Percentiles rank a stretch among this genome's conserved stretches.
phyloP scores from a whole-genome alignment of 2,888 invertebrate species.

The Ophion ellenae region DNA sequence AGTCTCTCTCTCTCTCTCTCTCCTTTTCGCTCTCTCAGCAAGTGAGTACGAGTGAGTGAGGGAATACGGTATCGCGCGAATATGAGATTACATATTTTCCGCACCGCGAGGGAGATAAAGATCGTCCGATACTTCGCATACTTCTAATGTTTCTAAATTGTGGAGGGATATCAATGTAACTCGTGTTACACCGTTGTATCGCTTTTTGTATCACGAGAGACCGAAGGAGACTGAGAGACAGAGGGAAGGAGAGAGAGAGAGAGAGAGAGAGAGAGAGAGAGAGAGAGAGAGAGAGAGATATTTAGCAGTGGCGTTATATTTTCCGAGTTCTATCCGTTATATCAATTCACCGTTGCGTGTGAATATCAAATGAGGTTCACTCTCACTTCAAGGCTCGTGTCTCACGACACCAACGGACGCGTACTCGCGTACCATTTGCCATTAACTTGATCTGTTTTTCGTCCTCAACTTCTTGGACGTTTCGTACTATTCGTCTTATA shows the following conservation, averaged over 20 bases:
- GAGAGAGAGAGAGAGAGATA: constrained; percentile 11
- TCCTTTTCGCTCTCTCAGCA: neutral
- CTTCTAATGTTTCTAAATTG: constrained; percentile 64
- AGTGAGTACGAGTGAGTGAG: constrained; percentile 31
- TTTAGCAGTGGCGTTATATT: constrained; percentile 12
- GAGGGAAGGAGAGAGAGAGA: neutral
- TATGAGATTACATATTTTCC: constrained; percentile 57
- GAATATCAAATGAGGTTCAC: constrained; percentile 64
- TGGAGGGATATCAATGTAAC: constrained; percentile 55
- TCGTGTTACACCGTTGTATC: constrained; percentile 40
- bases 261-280: neutral
- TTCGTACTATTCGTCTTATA: neutral
- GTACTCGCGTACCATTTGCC: neutral
- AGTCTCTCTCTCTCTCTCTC: neutral
- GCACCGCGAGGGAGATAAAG: constrained; percentile 45
- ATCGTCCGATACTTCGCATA: constrained; percentile 62
- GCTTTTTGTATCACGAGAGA: constrained; percentile 32
- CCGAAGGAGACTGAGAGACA: neutral
- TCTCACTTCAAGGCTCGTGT: constrained; percentile 46
- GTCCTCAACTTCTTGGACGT: neutral
- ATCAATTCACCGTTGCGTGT: constrained; percentile 63
- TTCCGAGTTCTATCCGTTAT: constrained; percentile 42
- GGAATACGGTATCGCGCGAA: constrained; percentile 48
- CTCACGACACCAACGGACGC: constrained; percentile 13
- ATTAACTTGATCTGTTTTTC: neutral